A percentile compares a stretch with the other conserved stretches of the same genome.
Evolutionary conservation across 2,113 vertebrate species (phyloP).

Genomic region (Laticauda laticaudata): DNA sequence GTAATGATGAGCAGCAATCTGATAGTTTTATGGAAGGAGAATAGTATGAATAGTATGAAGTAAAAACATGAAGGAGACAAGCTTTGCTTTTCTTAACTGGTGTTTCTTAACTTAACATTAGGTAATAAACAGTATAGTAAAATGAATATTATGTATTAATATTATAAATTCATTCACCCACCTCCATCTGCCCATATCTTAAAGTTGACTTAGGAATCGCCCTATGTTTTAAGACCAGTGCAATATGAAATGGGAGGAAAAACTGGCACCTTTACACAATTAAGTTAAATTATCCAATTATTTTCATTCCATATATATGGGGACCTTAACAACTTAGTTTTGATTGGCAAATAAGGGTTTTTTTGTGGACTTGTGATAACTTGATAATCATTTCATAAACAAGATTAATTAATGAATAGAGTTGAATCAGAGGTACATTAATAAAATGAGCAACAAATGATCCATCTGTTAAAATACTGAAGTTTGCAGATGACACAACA

Average conservation of each 20-base stretch:
- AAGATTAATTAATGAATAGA: slow-evolving; percentile 53
- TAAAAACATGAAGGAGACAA: neutral
- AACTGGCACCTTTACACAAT: slow-evolving; percentile 24
- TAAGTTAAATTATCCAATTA: slow-evolving; percentile 10
- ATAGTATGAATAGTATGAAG: neutral
- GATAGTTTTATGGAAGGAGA: neutral
- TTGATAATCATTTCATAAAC: slow-evolving; percentile 56
- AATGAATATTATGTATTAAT: neutral
- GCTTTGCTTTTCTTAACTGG: neutral
- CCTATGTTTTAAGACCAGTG: slow-evolving; percentile 30
- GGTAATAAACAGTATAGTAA: neutral
- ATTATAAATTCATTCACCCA: slow-evolving; percentile 2
- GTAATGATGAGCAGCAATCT: neutral
- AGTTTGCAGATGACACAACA: too few relatives aligned
- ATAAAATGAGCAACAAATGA: slow-evolving; percentile 31
- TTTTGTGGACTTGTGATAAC: slow-evolving; percentile 35
- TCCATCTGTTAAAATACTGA: too few relatives aligned
- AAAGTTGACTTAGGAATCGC: neutral
- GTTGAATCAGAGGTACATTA: slow-evolving; percentile 52
- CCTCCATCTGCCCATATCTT: neutral
- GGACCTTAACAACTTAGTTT: slow-evolving; percentile 27
- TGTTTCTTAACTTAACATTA: neutral
- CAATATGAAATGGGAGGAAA: neutral
- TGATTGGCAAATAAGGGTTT: slow-evolving; percentile 27
- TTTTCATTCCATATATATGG: slow-evolving; percentile 23